phyloP scores from a whole-genome alignment of 2,797 vertebrate species.

The Poecilia picta region DNA sequence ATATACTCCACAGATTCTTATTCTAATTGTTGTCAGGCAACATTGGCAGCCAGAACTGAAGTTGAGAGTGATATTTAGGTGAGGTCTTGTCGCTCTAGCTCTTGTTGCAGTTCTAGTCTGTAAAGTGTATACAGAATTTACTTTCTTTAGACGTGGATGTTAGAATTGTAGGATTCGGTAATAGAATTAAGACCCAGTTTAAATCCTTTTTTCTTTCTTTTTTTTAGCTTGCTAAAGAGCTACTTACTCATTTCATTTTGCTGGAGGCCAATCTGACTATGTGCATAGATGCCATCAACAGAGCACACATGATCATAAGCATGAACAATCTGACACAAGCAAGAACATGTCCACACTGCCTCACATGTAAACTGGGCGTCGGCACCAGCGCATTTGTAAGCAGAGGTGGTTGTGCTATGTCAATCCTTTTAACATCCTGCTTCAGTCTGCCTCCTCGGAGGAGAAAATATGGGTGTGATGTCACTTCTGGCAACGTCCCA shows the following conservation, averaged over 20 bases:
- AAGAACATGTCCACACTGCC: constrained; percentile 26
- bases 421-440: constrained; percentile 63
- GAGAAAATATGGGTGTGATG: constrained; percentile 81
- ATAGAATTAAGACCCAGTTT: constrained; percentile 57
- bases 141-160: background rate
- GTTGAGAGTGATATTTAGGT: background rate
- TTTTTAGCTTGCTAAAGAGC: constrained; percentile 57
- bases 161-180: constrained; percentile 35
- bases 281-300: constrained; percentile 53
- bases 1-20: background rate
- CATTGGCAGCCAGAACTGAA: background rate
- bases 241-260: constrained; percentile 43
- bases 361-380: constrained; percentile 59
- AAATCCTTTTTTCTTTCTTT: constrained; percentile 50
- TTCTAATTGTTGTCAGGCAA: background rate
- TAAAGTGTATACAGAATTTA: background rate
- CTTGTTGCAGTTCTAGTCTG: background rate
- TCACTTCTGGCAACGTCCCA: constrained; percentile 83
- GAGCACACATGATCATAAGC: constrained; percentile 44
- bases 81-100: background rate
- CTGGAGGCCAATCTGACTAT: constrained; percentile 47
- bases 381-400: constrained; percentile 50
- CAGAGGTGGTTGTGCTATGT: constrained; percentile 68
- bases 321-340: constrained; percentile 37
- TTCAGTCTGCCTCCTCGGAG: constrained; percentile 52